These are phyloP conservation scores for Myopa testacea DNA, from an alignment of 2,888 invertebrate genomes.

Conservation along the genomic window DNA sequence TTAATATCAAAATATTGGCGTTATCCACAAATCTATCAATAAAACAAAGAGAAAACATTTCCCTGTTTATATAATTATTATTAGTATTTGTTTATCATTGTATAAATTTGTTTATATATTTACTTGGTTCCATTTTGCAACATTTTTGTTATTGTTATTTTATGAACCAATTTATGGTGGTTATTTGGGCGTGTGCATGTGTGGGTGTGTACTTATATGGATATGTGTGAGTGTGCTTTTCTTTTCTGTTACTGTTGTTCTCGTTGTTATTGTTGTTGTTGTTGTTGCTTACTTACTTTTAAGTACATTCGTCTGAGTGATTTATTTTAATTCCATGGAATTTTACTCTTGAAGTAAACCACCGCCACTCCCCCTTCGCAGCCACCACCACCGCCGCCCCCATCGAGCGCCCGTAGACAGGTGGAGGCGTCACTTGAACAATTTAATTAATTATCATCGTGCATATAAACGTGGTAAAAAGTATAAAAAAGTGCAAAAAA, in stretches of 20 bases:
- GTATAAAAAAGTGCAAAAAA: not conserved
- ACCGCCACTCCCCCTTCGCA: not conserved
- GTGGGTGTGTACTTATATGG: not conserved
- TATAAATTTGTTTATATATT: no score
- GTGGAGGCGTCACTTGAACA: not conserved
- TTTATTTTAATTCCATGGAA: constrained; percentile 1
- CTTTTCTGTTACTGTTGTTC: not conserved
- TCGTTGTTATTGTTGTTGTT: not conserved
- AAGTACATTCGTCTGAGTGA: not conserved
- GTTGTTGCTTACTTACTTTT: not conserved
- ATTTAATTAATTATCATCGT: not conserved
- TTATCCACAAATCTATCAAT: no score
- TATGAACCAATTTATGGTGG: no score
- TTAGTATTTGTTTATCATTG: no score
- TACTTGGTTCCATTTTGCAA: no score
- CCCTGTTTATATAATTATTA: no score
- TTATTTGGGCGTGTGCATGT: no score
- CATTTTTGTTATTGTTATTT: not conserved
- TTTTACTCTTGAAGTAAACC: not conserved
- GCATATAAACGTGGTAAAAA: constrained; percentile 2
- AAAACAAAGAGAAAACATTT: no score
- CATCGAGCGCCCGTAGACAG: not conserved
- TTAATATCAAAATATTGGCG: no score
- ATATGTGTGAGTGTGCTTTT: not conserved
- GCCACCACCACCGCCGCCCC: not conserved